A percentile compares a stretch with the other conserved stretches of the same genome.
Evolutionary conservation across 2,113 vertebrate genomes (phyloP).

Genomic region (Heptranchias perlo): DNA sequence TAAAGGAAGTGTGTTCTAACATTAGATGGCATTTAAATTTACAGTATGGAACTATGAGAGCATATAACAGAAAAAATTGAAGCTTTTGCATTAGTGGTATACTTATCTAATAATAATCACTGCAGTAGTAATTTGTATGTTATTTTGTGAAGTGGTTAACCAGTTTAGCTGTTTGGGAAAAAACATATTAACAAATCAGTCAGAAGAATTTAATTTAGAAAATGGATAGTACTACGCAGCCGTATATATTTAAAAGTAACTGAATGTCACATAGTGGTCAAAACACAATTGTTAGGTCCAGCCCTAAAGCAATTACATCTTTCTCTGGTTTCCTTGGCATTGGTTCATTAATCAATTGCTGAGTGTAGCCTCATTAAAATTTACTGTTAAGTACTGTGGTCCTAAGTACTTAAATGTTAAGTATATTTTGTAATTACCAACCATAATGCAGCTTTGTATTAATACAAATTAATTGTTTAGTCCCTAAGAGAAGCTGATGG

Average conservation of each 20-base stretch:
- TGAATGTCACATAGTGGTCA: background rate
- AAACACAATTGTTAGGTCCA: background rate
- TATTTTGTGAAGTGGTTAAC: background rate
- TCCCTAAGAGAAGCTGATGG: no score
- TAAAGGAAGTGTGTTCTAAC: background rate
- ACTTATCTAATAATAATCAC: background rate
- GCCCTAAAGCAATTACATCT: background rate
- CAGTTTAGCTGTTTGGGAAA: background rate
- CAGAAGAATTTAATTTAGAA: background rate
- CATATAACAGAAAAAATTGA: background rate
- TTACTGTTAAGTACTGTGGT: no score
- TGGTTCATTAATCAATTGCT: no score
- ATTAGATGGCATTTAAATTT: background rate
- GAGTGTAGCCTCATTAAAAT: no score
- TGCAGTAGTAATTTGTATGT: background rate
- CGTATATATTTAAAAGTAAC: background rate
- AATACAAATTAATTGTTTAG: no score
- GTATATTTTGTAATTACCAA: no score
- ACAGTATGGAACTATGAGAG: background rate
- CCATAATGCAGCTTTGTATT: no score
- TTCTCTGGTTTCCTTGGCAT: no score
- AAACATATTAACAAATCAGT: no score
- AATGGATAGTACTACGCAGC: background rate
- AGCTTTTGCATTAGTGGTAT: background rate
- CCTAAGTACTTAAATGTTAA: no score